Conservation (phyloP, 2,113 vertebrate species). For the Vimba vimba region DNA sequence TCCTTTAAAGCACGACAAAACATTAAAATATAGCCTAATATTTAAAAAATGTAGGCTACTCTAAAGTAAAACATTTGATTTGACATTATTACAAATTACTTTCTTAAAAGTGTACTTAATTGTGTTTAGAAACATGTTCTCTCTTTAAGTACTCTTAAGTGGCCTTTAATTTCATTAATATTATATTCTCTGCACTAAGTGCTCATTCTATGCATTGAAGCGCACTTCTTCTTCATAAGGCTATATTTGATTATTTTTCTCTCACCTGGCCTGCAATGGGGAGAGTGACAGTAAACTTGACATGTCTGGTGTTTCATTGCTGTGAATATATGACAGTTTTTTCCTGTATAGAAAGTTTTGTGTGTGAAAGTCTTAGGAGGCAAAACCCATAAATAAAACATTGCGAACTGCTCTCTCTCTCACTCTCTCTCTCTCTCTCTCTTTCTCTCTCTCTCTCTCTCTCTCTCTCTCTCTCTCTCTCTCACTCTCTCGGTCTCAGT, state of each 20-base stretch:
- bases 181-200: background rate
- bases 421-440: background rate
- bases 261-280: background rate
- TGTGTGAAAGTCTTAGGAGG: background rate
- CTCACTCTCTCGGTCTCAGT: too few relatives aligned
- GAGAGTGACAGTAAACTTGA: background rate
- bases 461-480: too few relatives aligned
- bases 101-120: too few relatives aligned
- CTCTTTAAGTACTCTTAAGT: too few relatives aligned
- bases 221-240: background rate
- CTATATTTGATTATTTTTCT: background rate
- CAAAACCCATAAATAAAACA: conserved; percentile 21
- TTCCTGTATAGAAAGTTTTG: background rate
- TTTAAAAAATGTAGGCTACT: too few relatives aligned
- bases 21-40: too few relatives aligned
- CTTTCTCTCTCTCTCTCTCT: background rate
- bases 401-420: background rate
- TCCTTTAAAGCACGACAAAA: too few relatives aligned
- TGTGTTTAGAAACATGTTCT: too few relatives aligned
- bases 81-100: too few relatives aligned
- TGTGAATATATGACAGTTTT: conserved; percentile 16
- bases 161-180: too few relatives aligned
- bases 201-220: background rate
- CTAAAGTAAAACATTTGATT: too few relatives aligned
- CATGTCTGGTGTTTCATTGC: background rate